These are phyloP conservation scores for Goniozus legneri DNA, from an alignment of 1,140 invertebrate genomes.

Conservation along the genomic window DNA sequence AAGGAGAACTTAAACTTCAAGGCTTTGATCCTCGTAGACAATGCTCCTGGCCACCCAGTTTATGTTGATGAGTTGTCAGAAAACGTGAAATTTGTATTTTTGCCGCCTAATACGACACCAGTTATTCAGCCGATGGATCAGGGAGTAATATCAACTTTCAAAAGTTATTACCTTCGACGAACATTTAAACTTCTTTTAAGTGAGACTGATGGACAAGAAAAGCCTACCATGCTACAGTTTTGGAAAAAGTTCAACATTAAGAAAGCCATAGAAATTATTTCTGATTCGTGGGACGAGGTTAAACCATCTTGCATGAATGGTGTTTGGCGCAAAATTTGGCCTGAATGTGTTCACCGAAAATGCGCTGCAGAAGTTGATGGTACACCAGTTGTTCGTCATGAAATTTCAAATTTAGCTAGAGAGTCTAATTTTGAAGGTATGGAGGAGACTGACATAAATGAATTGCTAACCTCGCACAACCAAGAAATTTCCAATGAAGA, in stretches of 20 bases:
- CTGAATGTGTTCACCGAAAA: too few relatives aligned
- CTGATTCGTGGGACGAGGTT: constrained; percentile 24
- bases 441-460: too few relatives aligned
- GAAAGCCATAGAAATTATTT: constrained; percentile 20
- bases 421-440: too few relatives aligned
- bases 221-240: constrained; percentile 9
- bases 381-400: too few relatives aligned
- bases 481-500: too few relatives aligned
- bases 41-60: constrained; percentile 20
- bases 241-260: constrained; percentile 26
- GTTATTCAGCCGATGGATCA: constrained; percentile 43
- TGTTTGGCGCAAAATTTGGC: constrained; percentile 25
- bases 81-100: constrained; percentile 31
- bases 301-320: constrained; percentile 25
- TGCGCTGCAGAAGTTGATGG: too few relatives aligned
- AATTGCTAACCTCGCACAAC: too few relatives aligned
- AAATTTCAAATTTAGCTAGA: too few relatives aligned
- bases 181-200: constrained; percentile 8
- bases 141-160: constrained; percentile 31
- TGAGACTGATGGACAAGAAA: constrained; percentile 6
- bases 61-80: constrained; percentile 11
- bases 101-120: constrained; percentile 40
- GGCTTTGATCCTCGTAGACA: too few relatives aligned
- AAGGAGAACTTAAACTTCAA: too few relatives aligned
- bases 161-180: constrained; percentile 12